Base-by-base conservation (phyloP, 1,140 invertebrate species). In the Mizuhopecten yessoensis region DNA sequence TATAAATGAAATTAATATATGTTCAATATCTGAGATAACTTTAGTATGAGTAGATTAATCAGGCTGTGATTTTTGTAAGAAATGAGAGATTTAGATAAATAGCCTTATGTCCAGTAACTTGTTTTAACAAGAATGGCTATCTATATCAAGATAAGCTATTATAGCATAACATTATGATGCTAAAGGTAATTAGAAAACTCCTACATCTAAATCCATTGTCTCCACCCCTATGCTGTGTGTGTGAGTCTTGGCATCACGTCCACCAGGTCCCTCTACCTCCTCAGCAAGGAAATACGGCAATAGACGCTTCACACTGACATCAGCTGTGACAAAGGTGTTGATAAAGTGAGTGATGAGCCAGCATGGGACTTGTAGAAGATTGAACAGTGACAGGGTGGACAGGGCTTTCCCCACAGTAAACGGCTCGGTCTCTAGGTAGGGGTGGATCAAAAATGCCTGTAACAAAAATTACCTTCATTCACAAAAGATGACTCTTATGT, bases 281-380 rank as follows among this genome's bases (percentile, higher is more conserved):
- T 92, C 89, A 1, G 94, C 92, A 90, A 94, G 29, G n/a, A 97
- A 95, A 90, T 96, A 97, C 0, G 93, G 93, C 23, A 96, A 90
- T 23, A 97, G 93, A 86, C 97, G 91, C 36, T 95, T 94, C 49
- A 96, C 92, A 86, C 97, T 97, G 33, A 97, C 96, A 23, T 93
- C 98, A 0, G 99, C 98, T 97, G 99, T 99, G 11, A 99, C 98
- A 0, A 99, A 96, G 0, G 99, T 99, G 96, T 99, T 99, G 0
- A 99, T 96, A 10, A 99, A 99, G 98, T 99, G 99, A 0, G 99
- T 99, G 96, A 99, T 99, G 0, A 99, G 98, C 97, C 99, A 99
- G 34, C 99, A 96, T 1, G 99, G 99, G 34, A 97, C 97, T 92
- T 99, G 99, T 33, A 99, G 97, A 98, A 99, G 99, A 95, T 99